A percentile compares a stretch with the other conserved stretches of the same genome.
Evolutionary conservation across 2,888 invertebrate genomes (phyloP).

Genomic region (Brachylomia viminalis): DNA sequence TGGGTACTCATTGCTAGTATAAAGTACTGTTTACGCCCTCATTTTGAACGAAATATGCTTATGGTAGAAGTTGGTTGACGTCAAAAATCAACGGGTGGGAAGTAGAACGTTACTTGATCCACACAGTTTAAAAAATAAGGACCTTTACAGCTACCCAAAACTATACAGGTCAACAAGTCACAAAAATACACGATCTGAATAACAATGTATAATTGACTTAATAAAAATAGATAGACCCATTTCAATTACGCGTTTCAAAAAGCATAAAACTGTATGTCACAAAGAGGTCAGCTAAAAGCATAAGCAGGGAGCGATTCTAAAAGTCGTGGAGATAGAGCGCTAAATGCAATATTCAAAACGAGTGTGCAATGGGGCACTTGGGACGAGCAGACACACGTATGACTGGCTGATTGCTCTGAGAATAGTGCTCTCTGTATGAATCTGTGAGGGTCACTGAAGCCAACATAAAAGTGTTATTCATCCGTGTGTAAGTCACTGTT

Average conservation of each 20-base stretch:
- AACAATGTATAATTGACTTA: slow-evolving; percentile 1
- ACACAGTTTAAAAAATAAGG: background rate
- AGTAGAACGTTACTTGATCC: background rate
- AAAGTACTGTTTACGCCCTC: too few relatives aligned
- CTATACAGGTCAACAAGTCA: background rate
- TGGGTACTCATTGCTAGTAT: background rate
- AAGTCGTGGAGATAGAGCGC: slow-evolving; percentile 73
- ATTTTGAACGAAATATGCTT: background rate
- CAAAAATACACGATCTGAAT: slow-evolving; percentile 16
- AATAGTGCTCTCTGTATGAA: slow-evolving; percentile 81
- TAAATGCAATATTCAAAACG: slow-evolving; percentile 88
- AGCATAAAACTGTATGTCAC: slow-evolving; percentile 33
- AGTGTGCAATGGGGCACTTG: slow-evolving; percentile 80
- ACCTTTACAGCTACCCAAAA: background rate
- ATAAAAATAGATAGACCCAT: slow-evolving; percentile 13
- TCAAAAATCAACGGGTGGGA: background rate
- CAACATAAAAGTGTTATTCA: slow-evolving; percentile 69
- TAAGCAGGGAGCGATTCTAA: slow-evolving; percentile 58
- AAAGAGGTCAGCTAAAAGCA: slow-evolving; percentile 61
- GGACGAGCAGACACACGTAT: slow-evolving; percentile 81
- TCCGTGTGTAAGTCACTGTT: slow-evolving; percentile 37
- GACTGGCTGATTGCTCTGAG: slow-evolving; percentile 85
- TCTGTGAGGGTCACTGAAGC: slow-evolving; percentile 74
- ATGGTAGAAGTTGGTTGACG: background rate
- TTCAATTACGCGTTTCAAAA: slow-evolving; percentile 28